Evolutionary conservation across 37 sponge, comb jelly and placozoan species (phyloP).

Genomic region (Spongilla lacustris): DNA sequence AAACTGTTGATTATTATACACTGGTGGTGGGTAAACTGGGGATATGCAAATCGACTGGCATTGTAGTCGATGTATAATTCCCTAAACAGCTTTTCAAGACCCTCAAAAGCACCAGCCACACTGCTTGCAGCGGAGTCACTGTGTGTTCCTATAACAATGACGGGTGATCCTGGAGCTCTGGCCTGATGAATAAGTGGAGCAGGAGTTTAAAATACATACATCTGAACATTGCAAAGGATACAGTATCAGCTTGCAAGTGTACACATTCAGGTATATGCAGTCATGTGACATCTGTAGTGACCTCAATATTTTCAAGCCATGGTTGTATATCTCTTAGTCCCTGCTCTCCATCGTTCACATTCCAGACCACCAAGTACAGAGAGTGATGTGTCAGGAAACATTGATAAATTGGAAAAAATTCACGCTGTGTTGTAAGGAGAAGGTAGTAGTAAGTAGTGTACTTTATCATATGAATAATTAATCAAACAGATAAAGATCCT

Average conservation of each 20-base stretch:
- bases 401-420: slow-evolving; percentile 93
- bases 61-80: slow-evolving; percentile 43
- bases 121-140: slow-evolving; percentile 41
- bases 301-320: slow-evolving; percentile 93
- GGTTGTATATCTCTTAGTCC: slow-evolving; percentile 62
- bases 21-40: background rate
- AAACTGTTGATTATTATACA: slow-evolving; percentile 46
- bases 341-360: slow-evolving; percentile 60
- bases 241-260: background rate
- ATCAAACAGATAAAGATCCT: no score
- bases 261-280: background rate
- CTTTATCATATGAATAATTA: background rate
- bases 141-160: slow-evolving; percentile 85
- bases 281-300: background rate
- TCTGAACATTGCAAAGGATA: slow-evolving; percentile 31
- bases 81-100: slow-evolving; percentile 18
- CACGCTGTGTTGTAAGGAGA: slow-evolving; percentile 32
- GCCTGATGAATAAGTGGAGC: no score
- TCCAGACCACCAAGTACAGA: slow-evolving; percentile 82
- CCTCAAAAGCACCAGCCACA: background rate
- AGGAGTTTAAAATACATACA: no score
- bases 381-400: slow-evolving; percentile 85
- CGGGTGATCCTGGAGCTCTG: slow-evolving; percentile 66
- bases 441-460: background rate
- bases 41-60: slow-evolving; percentile 22